Evolutionary conservation across 2,113 vertebrate genomes (phyloP).

Genomic region (Saccopteryx leptura): DNA sequence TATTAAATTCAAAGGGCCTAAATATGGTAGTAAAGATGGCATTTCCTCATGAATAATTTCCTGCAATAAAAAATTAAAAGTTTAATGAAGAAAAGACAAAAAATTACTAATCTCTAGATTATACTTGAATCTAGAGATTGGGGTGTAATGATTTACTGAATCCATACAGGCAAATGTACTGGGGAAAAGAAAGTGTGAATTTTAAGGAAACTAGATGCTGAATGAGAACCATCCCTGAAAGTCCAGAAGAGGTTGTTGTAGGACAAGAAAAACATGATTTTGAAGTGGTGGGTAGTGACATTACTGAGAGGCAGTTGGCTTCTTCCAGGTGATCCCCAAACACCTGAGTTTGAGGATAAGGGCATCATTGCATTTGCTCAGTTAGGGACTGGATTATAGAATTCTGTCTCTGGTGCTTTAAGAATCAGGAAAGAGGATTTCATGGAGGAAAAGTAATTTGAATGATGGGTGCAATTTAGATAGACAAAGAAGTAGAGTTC

Average conservation of each 20-base stretch:
- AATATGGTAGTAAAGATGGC: slow-evolving; percentile 24
- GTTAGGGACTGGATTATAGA: no score
- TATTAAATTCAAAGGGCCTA: slow-evolving; percentile 58
- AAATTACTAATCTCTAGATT: not conserved
- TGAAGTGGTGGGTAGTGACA: not conserved
- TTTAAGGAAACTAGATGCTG: not conserved
- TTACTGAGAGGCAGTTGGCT: not conserved
- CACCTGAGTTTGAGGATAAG: not conserved
- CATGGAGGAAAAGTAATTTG: not conserved
- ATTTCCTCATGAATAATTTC: slow-evolving; percentile 55
- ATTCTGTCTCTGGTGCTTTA: not conserved
- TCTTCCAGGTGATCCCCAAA: no score
- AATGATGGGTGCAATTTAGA: not conserved
- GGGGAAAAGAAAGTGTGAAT: not conserved
- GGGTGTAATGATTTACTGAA: not conserved
- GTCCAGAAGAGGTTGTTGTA: not conserved
- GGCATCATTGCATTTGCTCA: not conserved
- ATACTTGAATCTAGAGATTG: not conserved
- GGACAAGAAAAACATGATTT: not conserved
- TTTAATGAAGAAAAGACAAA: slow-evolving; percentile 56
- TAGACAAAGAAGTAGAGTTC: not conserved
- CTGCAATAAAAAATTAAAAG: not conserved
- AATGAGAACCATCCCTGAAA: not conserved
- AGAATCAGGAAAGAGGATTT: not conserved
- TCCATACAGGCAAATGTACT: not conserved